phyloP scores from a whole-genome alignment of 1,140 invertebrate genomes.

The Drosophila obscura region DNA sequence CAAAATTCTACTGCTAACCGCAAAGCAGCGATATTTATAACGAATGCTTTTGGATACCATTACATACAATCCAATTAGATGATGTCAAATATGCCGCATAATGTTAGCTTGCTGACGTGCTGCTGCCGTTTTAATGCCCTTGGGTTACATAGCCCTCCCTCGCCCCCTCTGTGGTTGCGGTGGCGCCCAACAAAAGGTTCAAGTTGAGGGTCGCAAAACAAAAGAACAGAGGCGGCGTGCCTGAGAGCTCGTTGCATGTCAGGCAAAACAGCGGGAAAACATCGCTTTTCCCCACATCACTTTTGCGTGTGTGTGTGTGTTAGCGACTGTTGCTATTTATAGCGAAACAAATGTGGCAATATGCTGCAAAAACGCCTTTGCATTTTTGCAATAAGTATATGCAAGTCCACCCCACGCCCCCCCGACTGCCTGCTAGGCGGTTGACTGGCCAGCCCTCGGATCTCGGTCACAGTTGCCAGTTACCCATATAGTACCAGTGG shows the following conservation, averaged over 20 bases:
- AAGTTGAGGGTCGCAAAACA: slow-evolving; percentile 64
- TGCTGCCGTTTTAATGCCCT: slow-evolving; percentile 12
- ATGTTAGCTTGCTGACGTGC: slow-evolving; percentile 43
- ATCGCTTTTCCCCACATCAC: slow-evolving; percentile 7
- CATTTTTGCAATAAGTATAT: slow-evolving; percentile 20
- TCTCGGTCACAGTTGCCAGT: too few species aligned
- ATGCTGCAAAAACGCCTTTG: slow-evolving; percentile 39
- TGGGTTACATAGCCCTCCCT: slow-evolving; percentile 17
- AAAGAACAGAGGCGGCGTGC: slow-evolving; percentile 8
- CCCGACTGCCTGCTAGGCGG: too few species aligned
- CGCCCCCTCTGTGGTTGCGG: neutral
- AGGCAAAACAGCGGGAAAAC: slow-evolving; percentile 14
- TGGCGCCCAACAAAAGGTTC: slow-evolving; percentile 41
- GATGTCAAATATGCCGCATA: slow-evolving; percentile 49
- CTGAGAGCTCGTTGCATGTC: slow-evolving; percentile 25
- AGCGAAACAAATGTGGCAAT: slow-evolving; percentile 39
- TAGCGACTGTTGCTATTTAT: slow-evolving; percentile 35
- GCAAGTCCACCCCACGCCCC: neutral
- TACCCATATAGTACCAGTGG: too few species aligned
- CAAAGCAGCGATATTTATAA: slow-evolving; percentile 14
- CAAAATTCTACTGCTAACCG: neutral
- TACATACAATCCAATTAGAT: slow-evolving; percentile 52
- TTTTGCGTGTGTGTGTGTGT: slow-evolving; percentile 9
- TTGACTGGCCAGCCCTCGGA: too few species aligned
- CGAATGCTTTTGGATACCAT: slow-evolving; percentile 16